Conservation (phyloP, 2,797 vertebrate genomes). For the Poeciliopsis infans region DNA sequence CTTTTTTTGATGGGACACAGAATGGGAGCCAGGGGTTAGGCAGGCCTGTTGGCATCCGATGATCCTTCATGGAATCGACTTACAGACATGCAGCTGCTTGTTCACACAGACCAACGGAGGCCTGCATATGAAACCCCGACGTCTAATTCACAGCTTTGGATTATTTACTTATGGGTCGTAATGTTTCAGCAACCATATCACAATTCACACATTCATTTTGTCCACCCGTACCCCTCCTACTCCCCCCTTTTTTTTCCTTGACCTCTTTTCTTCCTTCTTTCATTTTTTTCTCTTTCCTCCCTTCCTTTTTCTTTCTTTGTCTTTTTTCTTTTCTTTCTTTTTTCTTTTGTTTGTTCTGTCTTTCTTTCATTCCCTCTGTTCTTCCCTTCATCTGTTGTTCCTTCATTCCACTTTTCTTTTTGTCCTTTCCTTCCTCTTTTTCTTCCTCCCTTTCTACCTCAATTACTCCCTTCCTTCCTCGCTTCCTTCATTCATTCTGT, state of each 20-base stretch:
- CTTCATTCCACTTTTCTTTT: neutral
- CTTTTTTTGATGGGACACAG: slow-evolving; percentile 76
- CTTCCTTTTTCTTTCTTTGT: neutral
- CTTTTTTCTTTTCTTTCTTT: neutral
- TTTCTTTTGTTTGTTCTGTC: neutral
- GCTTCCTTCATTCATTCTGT: neutral
- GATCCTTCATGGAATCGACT: slow-evolving; percentile 63
- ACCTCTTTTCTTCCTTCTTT: too few relatives aligned
- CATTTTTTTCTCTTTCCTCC: too few relatives aligned
- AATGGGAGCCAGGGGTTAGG: slow-evolving; percentile 66
- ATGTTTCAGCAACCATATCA: neutral
- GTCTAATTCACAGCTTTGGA: neutral
- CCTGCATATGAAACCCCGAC: neutral
- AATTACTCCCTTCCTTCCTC: neutral
- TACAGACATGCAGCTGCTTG: slow-evolving; percentile 32
- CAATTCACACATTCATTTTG: neutral
- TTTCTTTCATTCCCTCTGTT: neutral
- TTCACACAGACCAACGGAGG: slow-evolving; percentile 22
- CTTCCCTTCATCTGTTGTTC: neutral
- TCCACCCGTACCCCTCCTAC: too few relatives aligned
- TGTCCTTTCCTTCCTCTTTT: neutral
- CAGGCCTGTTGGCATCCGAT: slow-evolving; percentile 55
- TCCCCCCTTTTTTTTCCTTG: too few relatives aligned
- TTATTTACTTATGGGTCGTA: neutral
- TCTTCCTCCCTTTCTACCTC: neutral